A percentile compares a stretch with the other conserved stretches of the same genome.
Conservation (phyloP, 1,140 invertebrate species). For the Luehdorfia chinensis region DNA sequence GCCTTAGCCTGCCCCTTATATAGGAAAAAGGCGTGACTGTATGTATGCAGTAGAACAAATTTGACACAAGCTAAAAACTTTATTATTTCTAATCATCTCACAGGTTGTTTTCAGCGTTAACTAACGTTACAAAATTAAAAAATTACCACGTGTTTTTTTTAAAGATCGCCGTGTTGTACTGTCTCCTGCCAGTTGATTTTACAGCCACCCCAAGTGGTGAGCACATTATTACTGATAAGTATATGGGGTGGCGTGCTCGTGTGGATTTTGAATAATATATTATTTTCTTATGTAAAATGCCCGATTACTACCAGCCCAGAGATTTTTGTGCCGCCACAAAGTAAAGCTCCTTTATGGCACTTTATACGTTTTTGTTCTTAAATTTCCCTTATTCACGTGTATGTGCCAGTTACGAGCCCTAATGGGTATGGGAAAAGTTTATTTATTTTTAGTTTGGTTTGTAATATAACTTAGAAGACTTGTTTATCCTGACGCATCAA, state of each 20-base stretch:
- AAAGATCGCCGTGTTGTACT: no score
- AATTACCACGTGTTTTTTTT: no score
- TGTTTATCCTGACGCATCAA: no score
- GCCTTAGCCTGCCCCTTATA: no score
- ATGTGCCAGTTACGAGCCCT: constrained; percentile 18
- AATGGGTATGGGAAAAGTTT: constrained; percentile 15
- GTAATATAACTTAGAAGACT: no score
- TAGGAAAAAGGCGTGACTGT: no score
- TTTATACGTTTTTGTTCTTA: constrained; percentile 67
- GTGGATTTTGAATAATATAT: constrained; percentile 75
- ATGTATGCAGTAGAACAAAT: no score
- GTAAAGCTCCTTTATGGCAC: constrained; percentile 65
- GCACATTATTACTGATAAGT: constrained; percentile 70
- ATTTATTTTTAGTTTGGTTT: no score
- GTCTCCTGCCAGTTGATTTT: constrained; percentile 8
- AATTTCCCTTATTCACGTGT: constrained; percentile 49
- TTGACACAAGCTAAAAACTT: no score
- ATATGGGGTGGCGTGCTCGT: constrained; percentile 58
- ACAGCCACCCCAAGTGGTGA: constrained; percentile 26
- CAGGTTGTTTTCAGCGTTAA: no score
- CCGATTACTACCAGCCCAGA: constrained; percentile 66
- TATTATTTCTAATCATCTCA: no score
- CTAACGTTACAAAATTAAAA: no score
- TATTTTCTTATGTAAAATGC: constrained; percentile 75
- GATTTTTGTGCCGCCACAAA: constrained; percentile 60